Base-by-base conservation (phyloP, 1,140 invertebrate genomes). In the Capitella teleta region DNA sequence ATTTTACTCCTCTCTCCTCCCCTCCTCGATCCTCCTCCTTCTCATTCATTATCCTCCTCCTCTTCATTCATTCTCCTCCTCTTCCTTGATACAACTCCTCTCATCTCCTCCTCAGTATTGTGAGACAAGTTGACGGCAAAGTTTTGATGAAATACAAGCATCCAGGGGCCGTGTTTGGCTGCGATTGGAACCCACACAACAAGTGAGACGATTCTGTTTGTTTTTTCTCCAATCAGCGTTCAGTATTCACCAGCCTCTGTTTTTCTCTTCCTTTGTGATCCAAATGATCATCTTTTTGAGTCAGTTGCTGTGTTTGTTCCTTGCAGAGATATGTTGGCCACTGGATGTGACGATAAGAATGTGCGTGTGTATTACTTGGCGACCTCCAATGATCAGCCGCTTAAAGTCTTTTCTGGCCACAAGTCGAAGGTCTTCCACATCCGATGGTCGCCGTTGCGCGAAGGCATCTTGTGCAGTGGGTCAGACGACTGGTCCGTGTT, bases 101-200 rank as follows among this genome's bases (percentile, higher is more conserved):
- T n/a, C n/a, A n/a, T n/a, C n/a, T n/a, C n/a, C n/a, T n/a, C n/a
- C n/a, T 40, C 57, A 73, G 71, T 47, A 62, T 73, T 14, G 59
- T 76, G 14, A 62, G 70, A 46, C 64, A 71, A 52, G 62, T 71
- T 6, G 65, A 74, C 59, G 74, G 73, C 0, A 61, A 61, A 6
- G 8, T 70, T 5, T 23, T 74, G 14, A 64, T 72, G 26, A 67
- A 60, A 30, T 75, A 73, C 52, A 66, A 62, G 57, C 75, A 76
- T 51, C 72, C 73, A 12, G 63, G 46, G 4, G 49, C 68, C 24
- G 73, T 76, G 2, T 76, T 62, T 59, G 74, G 75, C 4, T 72
- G 73, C 61, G 74, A 74, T 47, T 76, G 75, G 75, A 67, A 62
- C 49, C 65, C 69, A 6, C 53, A 64, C 51, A 70, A 72, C 54